phyloP scores from a whole-genome alignment of 2,888 invertebrate genomes.

The Ceramica pisi region DNA sequence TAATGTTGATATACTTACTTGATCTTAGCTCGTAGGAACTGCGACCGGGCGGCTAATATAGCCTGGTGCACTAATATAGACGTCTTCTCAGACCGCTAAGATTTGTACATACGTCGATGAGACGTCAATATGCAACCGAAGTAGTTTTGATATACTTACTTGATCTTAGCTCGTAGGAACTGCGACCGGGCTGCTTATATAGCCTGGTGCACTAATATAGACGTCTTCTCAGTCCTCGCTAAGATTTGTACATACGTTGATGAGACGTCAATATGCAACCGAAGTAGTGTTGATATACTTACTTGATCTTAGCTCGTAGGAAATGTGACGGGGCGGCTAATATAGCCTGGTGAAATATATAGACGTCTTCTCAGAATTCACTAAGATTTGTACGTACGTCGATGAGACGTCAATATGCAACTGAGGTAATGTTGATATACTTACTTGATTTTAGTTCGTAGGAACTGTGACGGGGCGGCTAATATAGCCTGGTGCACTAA shows the following conservation, averaged over 20 bases:
- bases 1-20: conserved; percentile 69
- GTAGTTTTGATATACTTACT: too few relatives aligned
- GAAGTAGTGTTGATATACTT: background rate
- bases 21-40: conserved; percentile 93
- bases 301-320: conserved; percentile 92
- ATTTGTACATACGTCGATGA: conserved; percentile 93
- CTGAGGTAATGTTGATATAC: conserved; percentile 92
- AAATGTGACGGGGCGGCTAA: conserved; percentile 97
- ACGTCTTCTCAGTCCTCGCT: too few relatives aligned
- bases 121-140: conserved; percentile 79
- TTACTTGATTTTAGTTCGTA: conserved; percentile 91
- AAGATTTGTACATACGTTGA: too few relatives aligned
- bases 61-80: conserved; percentile 96
- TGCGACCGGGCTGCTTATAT: too few relatives aligned
- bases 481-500: conserved; percentile 97
- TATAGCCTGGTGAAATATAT: conserved; percentile 97
- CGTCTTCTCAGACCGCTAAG: conserved; percentile 93
- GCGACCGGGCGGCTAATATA: conserved; percentile 96
- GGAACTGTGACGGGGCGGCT: conserved; percentile 96
- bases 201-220: too few relatives aligned
- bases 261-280: too few relatives aligned
- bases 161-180: too few relatives aligned
- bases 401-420: conserved; percentile 94
- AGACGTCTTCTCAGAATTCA: conserved; percentile 93
- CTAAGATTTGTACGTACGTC: conserved; percentile 94